Conservation (phyloP, 92 coral and sea anemone genomes). For the Palythoa heliodiscus region DNA sequence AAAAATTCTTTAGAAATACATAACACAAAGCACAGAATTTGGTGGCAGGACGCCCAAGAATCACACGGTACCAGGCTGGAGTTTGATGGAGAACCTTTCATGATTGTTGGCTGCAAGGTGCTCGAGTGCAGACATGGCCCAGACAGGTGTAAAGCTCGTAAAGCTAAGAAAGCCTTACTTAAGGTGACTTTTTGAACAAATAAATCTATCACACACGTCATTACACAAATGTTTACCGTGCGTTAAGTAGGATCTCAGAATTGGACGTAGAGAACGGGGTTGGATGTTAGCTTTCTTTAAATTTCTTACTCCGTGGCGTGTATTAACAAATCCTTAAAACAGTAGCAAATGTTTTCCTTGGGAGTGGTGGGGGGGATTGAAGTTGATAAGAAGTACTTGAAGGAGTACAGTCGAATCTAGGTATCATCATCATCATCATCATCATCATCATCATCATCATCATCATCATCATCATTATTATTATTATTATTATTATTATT, state of each 20-base stretch:
- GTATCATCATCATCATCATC: neutral
- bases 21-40: conserved; percentile 8
- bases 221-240: neutral
- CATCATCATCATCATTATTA: no score
- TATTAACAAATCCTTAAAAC: neutral
- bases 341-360: neutral
- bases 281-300: conserved; percentile 12
- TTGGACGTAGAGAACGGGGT: neutral
- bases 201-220: neutral
- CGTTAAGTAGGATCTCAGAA: neutral
- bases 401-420: neutral
- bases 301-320: neutral
- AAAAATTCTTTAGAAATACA: conserved; percentile 5
- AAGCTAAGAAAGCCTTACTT: conserved; percentile 22
- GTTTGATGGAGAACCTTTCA: conserved; percentile 23
- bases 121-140: conserved; percentile 44
- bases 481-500: no score
- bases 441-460: no score
- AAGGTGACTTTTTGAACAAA: neutral
- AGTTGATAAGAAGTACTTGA: neutral
- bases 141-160: conserved; percentile 21
- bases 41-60: conserved; percentile 23
- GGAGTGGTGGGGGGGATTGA: neutral
- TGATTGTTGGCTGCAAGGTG: conserved; percentile 30
- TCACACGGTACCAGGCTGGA: conserved; percentile 22